Percentiles rank a stretch among this genome's conserved stretches.
Conservation (phyloP, 2,797 vertebrate species). For the Muscicapa striata region DNA sequence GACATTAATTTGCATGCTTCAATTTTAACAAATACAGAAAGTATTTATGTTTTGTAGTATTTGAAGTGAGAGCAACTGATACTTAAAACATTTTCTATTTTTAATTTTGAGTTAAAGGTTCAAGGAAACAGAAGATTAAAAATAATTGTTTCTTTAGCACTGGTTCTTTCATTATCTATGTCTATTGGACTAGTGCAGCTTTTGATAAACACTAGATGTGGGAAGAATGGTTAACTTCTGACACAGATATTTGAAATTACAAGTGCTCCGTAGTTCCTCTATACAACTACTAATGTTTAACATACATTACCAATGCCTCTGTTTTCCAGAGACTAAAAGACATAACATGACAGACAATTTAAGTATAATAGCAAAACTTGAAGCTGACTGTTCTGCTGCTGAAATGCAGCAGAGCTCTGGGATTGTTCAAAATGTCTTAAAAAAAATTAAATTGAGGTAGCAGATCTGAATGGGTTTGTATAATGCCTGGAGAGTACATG, state of each 20-base stretch:
- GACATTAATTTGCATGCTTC: conserved; percentile 50
- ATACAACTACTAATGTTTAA: neutral
- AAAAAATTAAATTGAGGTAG: neutral
- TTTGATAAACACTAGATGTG: neutral
- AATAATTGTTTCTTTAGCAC: neutral
- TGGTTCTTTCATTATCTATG: neutral
- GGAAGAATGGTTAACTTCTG: neutral
- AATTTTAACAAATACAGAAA: conserved; percentile 8
- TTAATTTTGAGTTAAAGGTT: neutral
- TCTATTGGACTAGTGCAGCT: neutral
- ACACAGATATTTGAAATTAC: neutral
- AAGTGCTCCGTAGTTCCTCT: neutral
- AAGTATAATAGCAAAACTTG: neutral
- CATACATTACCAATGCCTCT: neutral
- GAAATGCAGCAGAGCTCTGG: neutral
- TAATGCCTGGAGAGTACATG: neutral
- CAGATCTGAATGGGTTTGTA: neutral
- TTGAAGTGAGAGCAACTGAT: conserved; percentile 16
- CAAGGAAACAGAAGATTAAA: conserved; percentile 2
- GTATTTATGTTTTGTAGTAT: neutral
- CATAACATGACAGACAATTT: neutral
- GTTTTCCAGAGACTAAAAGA: neutral
- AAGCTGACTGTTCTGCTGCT: neutral
- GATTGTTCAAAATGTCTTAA: neutral
- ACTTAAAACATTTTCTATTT: neutral